Evolutionary conservation across 2,888 invertebrate genomes (phyloP), one percentile per base, ranked within the genome.

Genomic region (Axea sp.): DNA sequence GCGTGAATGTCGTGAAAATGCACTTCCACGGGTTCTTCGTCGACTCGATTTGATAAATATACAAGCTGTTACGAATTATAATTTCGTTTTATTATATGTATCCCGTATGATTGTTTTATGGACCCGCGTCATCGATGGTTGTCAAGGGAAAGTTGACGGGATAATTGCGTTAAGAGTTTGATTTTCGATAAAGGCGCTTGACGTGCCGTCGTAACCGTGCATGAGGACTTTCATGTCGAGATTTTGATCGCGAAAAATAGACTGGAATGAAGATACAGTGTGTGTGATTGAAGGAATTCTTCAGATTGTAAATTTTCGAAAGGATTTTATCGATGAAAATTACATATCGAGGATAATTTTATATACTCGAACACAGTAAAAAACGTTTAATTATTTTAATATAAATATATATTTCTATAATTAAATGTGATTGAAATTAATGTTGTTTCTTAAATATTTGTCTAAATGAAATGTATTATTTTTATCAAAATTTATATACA

Each of bases 121-220:
- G 37, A 65, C 35, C 35, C 33, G 53, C 43, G 35, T 41, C 53
- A 35, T 22, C 8, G 57, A 41, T 67, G 31, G 9, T 49, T 47
- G 53, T 65, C 53, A 22, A 19, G 31, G 8, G 35, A 45, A 37
- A 57, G 67, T 28, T 67, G 67, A 67, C 49, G 57, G 57, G 57
- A 67, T 67, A 57, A 67, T 67, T 67, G 67, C 64, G 30, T 53
- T 45, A 35, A 30, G 14, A 37, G 64, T 65, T 45, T 53, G 64
- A 65, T 65, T 43, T 12, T 14, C 53, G 64, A 65, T 65, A 65
- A 53, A 53, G 37, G 0, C 15, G 4, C 35, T 53, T 53, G 53
- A 64, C 51, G 51, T 30, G 24, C 15, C 6, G 31, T 4, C 15
- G 39, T 47, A 45, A 57, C 57, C 37, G 39, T 53, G 37, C 37